These are phyloP conservation scores for Ochropleura leucogaster DNA, from an alignment of 2,888 invertebrate genomes.

Conservation along the genomic window DNA sequence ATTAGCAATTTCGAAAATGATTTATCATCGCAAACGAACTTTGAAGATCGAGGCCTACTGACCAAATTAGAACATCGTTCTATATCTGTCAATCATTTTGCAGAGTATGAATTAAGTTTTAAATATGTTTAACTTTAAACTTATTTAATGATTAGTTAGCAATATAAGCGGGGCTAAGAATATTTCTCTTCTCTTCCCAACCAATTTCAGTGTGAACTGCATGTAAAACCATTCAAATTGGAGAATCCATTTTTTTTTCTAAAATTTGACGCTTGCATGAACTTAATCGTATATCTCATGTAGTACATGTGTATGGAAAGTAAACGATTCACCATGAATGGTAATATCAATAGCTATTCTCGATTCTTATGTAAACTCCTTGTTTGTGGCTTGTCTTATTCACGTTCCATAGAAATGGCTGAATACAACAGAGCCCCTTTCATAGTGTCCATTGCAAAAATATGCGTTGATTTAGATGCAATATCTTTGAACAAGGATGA, in stretches of 20 bases:
- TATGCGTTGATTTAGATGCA: slow-evolving; percentile 66
- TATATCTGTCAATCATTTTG: background rate
- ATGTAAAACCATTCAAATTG: background rate
- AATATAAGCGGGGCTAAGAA: background rate
- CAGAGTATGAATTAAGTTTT: background rate
- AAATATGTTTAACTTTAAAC: background rate
- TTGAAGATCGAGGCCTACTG: background rate
- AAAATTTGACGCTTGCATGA: slow-evolving; percentile 33
- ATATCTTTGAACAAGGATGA: slow-evolving; percentile 52
- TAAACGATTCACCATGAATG: slow-evolving; percentile 63
- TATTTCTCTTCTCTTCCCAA: background rate
- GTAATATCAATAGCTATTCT: slow-evolving; percentile 67
- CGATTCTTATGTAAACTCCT: slow-evolving; percentile 65
- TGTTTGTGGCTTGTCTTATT: slow-evolving; percentile 65
- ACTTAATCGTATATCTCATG: slow-evolving; percentile 28
- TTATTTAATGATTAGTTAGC: background rate
- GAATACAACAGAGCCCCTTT: slow-evolving; percentile 59
- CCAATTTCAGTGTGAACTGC: too few species aligned
- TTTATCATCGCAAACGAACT: background rate
- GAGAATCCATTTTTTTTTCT: slow-evolving; percentile 11
- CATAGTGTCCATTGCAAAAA: slow-evolving; percentile 60
- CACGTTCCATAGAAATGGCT: slow-evolving; percentile 62
- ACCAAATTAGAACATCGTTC: background rate
- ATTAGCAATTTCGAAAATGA: background rate
- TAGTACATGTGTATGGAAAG: slow-evolving; percentile 39